Evolutionary conservation across 2,113 vertebrate genomes (phyloP).

Genomic region (Elaphurus davidianus): DNA sequence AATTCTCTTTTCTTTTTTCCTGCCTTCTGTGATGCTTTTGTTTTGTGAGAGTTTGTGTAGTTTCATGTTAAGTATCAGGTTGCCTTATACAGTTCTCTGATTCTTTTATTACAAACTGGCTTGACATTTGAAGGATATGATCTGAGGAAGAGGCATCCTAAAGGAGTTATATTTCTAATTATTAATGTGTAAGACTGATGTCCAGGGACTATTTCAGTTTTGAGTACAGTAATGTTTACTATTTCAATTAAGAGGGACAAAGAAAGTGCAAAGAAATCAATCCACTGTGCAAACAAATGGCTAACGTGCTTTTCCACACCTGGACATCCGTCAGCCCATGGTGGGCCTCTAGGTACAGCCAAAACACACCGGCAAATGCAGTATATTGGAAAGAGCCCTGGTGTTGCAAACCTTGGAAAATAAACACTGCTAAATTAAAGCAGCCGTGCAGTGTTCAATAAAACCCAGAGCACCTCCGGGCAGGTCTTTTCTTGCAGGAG

Average conservation of each 20-base stretch:
- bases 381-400: neutral
- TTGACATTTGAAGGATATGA: conserved; percentile 19
- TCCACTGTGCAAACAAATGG: neutral
- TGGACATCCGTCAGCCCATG: conserved; percentile 38
- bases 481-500: neutral
- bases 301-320: neutral
- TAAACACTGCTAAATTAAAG: neutral
- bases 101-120: conserved; percentile 63
- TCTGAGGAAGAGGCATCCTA: neutral
- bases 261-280: conserved; percentile 53
- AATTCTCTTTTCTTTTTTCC: conserved; percentile 45
- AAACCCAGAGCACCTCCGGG: neutral
- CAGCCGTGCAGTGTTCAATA: neutral
- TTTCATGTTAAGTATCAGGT: conserved; percentile 41
- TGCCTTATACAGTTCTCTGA: conserved; percentile 73
- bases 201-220: conserved; percentile 55
- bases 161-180: conserved; percentile 69
- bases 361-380: neutral
- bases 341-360: neutral
- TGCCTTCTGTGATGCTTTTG: neutral
- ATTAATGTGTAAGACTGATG: conserved; percentile 61
- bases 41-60: neutral
- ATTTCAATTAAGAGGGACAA: conserved; percentile 21
- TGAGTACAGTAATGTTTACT: conserved; percentile 58
- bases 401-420: conserved; percentile 9